Evolutionary conservation across 2,888 invertebrate genomes (phyloP).

Genomic region (Zaprionus bogoriensis): DNA sequence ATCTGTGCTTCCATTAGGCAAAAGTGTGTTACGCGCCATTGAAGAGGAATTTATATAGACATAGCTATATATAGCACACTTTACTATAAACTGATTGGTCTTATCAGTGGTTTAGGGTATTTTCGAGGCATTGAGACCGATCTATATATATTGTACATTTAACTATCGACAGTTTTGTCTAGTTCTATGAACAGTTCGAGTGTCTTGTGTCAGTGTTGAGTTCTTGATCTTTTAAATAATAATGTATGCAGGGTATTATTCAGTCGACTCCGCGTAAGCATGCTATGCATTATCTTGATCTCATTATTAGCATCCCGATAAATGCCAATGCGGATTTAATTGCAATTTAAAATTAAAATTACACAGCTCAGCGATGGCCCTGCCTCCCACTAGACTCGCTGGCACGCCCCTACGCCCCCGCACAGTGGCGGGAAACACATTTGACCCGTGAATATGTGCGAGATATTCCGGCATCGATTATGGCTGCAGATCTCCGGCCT

Average conservation of each 20-base stretch:
- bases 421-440: constrained; percentile 8
- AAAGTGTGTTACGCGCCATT: no score
- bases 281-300: constrained; percentile 11
- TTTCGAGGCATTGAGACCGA: no score
- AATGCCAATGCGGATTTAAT: constrained; percentile 50
- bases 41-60: background rate
- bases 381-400: background rate
- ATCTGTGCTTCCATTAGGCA: background rate
- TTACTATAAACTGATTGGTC: no score
- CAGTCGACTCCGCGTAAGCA: background rate
- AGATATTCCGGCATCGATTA: constrained; percentile 41
- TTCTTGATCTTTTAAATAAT: background rate
- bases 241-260: background rate
- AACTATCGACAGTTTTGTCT: no score
- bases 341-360: constrained; percentile 66
- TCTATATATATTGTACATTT: no score
- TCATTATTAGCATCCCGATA: constrained; percentile 20
- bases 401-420: background rate
- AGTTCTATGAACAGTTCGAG: no score
- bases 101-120: no score
- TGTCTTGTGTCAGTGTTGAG: no score
- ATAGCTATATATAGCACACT: no score
- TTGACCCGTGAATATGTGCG: constrained; percentile 45
- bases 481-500: constrained; percentile 22
- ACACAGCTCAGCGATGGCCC: background rate